Conservation (phyloP, 2,113 vertebrate species). For the Oryzias celebensis region DNA sequence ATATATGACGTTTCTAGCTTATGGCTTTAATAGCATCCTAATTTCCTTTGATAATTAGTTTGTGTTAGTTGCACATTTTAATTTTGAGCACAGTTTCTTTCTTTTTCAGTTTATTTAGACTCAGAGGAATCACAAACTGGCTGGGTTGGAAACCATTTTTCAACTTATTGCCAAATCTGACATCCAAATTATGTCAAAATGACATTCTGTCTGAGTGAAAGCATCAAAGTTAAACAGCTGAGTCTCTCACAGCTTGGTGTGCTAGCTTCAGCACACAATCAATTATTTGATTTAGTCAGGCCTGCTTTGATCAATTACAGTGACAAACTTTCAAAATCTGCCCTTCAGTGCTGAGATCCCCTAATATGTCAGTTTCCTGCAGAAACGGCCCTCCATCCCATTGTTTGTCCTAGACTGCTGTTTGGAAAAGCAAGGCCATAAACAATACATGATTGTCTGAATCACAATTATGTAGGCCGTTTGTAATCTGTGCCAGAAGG, state of each 20-base stretch:
- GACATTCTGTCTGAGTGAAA: not conserved
- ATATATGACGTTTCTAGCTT: too few species aligned
- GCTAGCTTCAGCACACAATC: constrained; percentile 5
- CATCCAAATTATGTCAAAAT: too few species aligned
- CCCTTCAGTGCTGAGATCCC: constrained; percentile 21
- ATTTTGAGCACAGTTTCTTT: not conserved
- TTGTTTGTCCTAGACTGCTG: constrained; percentile 22
- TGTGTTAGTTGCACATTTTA: too few species aligned
- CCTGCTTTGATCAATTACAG: constrained; percentile 39
- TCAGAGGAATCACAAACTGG: not conserved
- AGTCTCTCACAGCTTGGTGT: not conserved
- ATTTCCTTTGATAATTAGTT: not conserved
- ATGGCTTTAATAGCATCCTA: too few species aligned
- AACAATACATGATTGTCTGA: constrained; percentile 58
- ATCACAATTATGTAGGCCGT: constrained; percentile 55
- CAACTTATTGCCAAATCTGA: too few species aligned
- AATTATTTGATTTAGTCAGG: constrained; percentile 8
- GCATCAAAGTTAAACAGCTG: not conserved
- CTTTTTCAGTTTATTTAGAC: not conserved
- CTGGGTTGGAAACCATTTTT: not conserved
- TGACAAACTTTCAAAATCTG: constrained; percentile 34
- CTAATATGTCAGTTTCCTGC: constrained; percentile 9
- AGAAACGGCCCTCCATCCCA: constrained; percentile 7
- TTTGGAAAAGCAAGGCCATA: constrained; percentile 34
- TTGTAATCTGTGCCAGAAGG: constrained; percentile 66